phyloP scores from a whole-genome alignment of 2,888 invertebrate species.

The Brenthis daphne region DNA sequence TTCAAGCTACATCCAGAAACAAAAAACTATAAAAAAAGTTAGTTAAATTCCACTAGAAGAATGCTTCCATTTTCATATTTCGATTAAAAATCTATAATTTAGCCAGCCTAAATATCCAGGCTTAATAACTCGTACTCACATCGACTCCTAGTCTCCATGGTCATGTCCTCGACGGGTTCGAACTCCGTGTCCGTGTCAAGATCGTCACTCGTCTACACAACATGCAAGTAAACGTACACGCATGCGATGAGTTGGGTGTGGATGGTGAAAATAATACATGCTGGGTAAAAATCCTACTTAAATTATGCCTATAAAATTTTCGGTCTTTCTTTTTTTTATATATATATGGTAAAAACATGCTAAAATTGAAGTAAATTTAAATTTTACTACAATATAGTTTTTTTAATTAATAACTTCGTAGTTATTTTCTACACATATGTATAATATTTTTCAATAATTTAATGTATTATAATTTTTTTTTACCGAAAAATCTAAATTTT shows the following conservation, averaged over 20 bases:
- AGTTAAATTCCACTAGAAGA: not conserved
- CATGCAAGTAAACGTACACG: conserved; percentile 37
- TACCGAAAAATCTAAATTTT: not conserved
- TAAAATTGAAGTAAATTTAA: too few species aligned
- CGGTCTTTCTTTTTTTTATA: too few species aligned
- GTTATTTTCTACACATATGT: not conserved
- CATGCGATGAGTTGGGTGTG: conserved; percentile 31
- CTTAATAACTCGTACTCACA: conserved; percentile 72
- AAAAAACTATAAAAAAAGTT: too few species aligned
- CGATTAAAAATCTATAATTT: not conserved
- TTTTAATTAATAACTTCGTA: too few species aligned
- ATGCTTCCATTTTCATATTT: not conserved
- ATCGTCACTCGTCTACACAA: conserved; percentile 83
- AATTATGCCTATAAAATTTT: too few species aligned
- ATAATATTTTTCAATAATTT: not conserved
- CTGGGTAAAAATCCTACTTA: not conserved
- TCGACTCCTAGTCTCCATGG: conserved; percentile 85
- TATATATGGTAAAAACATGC: too few species aligned
- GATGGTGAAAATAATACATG: conserved; percentile 14
- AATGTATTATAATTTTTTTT: not conserved
- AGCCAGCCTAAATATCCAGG: not conserved
- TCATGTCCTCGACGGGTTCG: conserved; percentile 86
- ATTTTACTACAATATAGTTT: too few species aligned
- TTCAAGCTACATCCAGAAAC: too few species aligned
- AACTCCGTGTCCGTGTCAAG: conserved; percentile 87